Conservation (phyloP, 2,113 vertebrate genomes). For the Rousettus leschenaultii region DNA sequence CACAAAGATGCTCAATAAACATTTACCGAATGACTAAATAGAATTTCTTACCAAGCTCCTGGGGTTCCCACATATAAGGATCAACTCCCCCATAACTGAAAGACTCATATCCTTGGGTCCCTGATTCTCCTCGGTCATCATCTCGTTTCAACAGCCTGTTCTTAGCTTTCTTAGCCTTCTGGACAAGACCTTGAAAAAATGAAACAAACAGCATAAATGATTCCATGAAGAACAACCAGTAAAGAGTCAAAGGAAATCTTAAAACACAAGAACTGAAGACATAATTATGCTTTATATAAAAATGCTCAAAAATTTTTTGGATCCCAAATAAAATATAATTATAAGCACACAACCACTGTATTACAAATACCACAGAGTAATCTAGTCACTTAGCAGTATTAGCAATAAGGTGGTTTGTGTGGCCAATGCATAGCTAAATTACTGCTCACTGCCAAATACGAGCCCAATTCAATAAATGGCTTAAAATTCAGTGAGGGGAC, state of each 20-base stretch:
- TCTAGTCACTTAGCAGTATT: neutral
- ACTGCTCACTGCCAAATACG: neutral
- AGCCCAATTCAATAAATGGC: neutral
- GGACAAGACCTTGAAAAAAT: constrained; percentile 88
- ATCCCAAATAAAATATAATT: neutral
- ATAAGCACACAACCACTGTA: neutral
- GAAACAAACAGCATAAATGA: constrained; percentile 29
- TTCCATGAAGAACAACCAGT: neutral
- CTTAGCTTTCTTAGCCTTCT: constrained; percentile 97
- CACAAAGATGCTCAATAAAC: neutral
- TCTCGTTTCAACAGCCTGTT: constrained; percentile 94
- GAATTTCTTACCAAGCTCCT: constrained; percentile 91
- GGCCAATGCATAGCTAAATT: neutral
- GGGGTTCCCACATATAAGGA: constrained; percentile 98
- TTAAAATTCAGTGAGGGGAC: neutral
- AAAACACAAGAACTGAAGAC: neutral
- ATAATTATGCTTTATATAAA: constrained; percentile 5
- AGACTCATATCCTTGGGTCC: constrained; percentile 89
- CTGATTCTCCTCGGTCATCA: constrained; percentile 88
- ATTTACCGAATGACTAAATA: neutral
- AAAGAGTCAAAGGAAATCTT: neutral
- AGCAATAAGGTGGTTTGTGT: neutral
- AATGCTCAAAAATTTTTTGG: neutral
- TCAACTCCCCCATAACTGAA: constrained; percentile 97
- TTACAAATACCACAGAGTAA: neutral